Evolutionary conservation across 2,888 invertebrate species (phyloP).

Genomic region (Ophraella communa): DNA sequence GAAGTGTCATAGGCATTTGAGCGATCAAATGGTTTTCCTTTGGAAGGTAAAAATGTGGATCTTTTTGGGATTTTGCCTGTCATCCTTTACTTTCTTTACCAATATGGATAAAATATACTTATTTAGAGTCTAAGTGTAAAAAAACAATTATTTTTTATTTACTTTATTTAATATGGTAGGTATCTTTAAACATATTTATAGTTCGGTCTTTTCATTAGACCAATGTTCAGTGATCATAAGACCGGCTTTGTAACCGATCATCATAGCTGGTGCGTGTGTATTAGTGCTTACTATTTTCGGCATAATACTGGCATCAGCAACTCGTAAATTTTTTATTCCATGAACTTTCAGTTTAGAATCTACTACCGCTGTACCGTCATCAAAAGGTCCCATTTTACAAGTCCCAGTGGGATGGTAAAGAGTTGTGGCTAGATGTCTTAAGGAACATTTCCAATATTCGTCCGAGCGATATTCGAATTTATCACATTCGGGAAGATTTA

Average conservation of each 20-base stretch:
- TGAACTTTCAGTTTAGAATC: conserved; percentile 69
- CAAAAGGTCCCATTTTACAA: conserved; percentile 77
- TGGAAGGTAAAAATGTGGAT: too few species aligned
- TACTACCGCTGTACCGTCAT: conserved; percentile 70
- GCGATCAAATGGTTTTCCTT: too few species aligned
- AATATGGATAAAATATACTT: too few species aligned
- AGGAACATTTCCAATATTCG: conserved; percentile 79
- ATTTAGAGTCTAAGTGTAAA: too few species aligned
- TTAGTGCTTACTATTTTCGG: conserved; percentile 80
- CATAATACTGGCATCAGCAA: conserved; percentile 85
- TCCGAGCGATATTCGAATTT: conserved; percentile 70
- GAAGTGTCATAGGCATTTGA: too few species aligned
- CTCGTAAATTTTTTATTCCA: conserved; percentile 72
- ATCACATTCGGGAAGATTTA: conserved; percentile 71
- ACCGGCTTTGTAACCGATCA: conserved; percentile 84
- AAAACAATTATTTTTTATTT: too few species aligned
- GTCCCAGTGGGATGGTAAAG: conserved; percentile 85
- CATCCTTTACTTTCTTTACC: too few species aligned
- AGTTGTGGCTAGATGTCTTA: conserved; percentile 75
- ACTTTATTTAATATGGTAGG: too few species aligned
- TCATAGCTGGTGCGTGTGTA: conserved; percentile 81
- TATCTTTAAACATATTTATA: too few species aligned
- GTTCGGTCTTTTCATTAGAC: conserved; percentile 52
- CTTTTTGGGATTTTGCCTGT: too few species aligned
- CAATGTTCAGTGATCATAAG: conserved; percentile 83